These are phyloP conservation scores for Maccullochella peelii DNA, from an alignment of 2,113 vertebrate genomes.

Conservation along the genomic window DNA sequence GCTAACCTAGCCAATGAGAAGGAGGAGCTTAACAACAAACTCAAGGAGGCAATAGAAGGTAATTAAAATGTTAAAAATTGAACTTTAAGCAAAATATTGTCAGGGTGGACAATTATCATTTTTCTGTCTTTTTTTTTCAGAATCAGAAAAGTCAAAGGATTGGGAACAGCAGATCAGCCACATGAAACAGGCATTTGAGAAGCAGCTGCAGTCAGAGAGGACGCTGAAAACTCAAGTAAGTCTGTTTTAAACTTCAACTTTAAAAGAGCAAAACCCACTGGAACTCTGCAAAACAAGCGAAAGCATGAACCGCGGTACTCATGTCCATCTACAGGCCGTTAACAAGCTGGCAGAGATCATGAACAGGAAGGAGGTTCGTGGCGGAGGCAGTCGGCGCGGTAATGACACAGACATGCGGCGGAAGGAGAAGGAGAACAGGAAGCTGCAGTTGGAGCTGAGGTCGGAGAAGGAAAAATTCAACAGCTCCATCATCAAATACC, in stretches of 20 bases:
- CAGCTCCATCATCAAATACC: constrained; percentile 97
- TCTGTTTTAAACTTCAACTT: too few relatives aligned
- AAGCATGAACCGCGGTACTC: not conserved
- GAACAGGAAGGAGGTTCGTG: constrained; percentile 92
- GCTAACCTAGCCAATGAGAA: constrained; percentile 98
- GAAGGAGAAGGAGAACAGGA: constrained; percentile 98
- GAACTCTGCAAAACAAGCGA: not conserved
- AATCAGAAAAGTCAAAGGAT: constrained; percentile 88
- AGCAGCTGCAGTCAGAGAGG: constrained; percentile 93
- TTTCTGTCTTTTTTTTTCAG: constrained; percentile 73
- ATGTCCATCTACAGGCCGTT: constrained; percentile 86
- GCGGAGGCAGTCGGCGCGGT: constrained; percentile 90
- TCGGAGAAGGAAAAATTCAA: constrained; percentile 97
- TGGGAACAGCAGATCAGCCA: constrained; percentile 88
- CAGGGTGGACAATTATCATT: not conserved
- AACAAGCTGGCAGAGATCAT: constrained; percentile 99
- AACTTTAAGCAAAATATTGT: not conserved
- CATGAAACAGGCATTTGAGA: constrained; percentile 92
- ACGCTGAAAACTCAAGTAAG: constrained; percentile 96
- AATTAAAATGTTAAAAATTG: constrained; percentile 55
- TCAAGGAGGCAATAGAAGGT: constrained; percentile 93
- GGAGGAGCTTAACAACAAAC: constrained; percentile 96
- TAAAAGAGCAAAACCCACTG: too few relatives aligned
- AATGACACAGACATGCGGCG: constrained; percentile 95
- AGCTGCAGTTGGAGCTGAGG: constrained; percentile 95